Evolutionary conservation across 35 echinoderm and acorn worm genomes (phyloP), one percentile per base, ranked within the genome.

Genomic region (Hemicentrotus pulcherrimus): DNA sequence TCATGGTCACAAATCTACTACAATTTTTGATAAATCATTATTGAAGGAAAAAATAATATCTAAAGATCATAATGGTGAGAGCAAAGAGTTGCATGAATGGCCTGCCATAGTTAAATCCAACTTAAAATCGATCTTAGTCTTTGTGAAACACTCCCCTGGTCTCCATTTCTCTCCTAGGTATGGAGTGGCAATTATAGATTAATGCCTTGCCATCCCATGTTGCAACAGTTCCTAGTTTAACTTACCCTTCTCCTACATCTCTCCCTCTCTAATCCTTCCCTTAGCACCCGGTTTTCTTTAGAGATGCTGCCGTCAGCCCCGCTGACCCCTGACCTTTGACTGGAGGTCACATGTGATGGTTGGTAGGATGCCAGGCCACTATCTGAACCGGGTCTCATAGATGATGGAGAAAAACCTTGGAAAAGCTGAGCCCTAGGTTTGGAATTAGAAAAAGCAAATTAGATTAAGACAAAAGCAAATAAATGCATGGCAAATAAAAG

Each of bases 201-300:
- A 41, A 41, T 41, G 35, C 35, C 35, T 41, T 41, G 35, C 35
- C 35, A 41, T 41, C 3, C 35, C 35, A 41, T 41, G 35, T 41
- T 41, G 35, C 35, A 41, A 41, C 35, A 41, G 35, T 41, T 41
- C 3, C 35, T 41, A 3, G 9, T 14, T 35, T 30, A 6, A 90
- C 32, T 88, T 48, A 96, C 96, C 96, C 92, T 96, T 95, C 96
- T 89, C 58, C 96, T 90, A 46, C 88, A 95, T 19, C 94, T 87
- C 60, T 96, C 96, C 45, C 89, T 95, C 94, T 96, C 96, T 31
- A 96, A 50, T 9, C 89, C 47, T 88, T 96, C 96, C 48, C 93
- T 94, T 9, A 96, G 86, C 94, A 96, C 86, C 92, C 86, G 48
- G 32, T 94, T 96, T 86, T 96, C 95, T 61, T 92, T 47, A 45